These are phyloP conservation scores for Bos taurus DNA, from an alignment of 2,113 vertebrate species.

Conservation along the genomic window DNA sequence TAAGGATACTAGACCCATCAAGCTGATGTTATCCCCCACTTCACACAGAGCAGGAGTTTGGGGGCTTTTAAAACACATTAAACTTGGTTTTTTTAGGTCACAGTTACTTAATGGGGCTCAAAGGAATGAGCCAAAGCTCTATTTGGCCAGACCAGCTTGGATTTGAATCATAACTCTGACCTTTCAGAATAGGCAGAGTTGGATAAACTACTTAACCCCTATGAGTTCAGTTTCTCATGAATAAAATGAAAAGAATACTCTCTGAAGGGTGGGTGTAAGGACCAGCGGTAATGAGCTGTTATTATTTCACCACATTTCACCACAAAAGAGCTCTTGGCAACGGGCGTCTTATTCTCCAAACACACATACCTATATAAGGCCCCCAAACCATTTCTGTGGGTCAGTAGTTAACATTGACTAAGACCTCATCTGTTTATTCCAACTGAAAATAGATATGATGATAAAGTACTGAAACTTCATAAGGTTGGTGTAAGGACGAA, in stretches of 20 bases:
- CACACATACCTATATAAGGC: not conserved
- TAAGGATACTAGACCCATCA: not conserved
- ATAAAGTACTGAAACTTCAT: not conserved
- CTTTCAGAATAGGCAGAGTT: not conserved
- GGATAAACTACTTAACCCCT: not conserved
- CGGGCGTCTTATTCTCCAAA: not conserved
- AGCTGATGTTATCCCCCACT: not conserved
- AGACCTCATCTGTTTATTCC: not conserved
- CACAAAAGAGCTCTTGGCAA: not conserved
- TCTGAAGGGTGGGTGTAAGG: not conserved
- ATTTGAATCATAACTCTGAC: not conserved
- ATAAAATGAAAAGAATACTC: not conserved
- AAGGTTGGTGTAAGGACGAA: not conserved
- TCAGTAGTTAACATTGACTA: not conserved
- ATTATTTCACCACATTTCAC: not conserved
- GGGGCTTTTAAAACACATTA: not conserved
- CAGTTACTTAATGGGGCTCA: not conserved
- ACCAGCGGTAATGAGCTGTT: not conserved
- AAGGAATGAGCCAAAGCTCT: not conserved
- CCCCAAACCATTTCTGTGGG: not conserved
- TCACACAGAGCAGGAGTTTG: not conserved
- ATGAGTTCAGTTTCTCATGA: not conserved
- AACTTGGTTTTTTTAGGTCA: not conserved
- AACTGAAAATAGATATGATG: not conserved
- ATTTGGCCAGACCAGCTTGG: not conserved